Evolutionary conservation across 1,140 invertebrate genomes (phyloP).

Genomic region (Geopemphigus sp.): DNA sequence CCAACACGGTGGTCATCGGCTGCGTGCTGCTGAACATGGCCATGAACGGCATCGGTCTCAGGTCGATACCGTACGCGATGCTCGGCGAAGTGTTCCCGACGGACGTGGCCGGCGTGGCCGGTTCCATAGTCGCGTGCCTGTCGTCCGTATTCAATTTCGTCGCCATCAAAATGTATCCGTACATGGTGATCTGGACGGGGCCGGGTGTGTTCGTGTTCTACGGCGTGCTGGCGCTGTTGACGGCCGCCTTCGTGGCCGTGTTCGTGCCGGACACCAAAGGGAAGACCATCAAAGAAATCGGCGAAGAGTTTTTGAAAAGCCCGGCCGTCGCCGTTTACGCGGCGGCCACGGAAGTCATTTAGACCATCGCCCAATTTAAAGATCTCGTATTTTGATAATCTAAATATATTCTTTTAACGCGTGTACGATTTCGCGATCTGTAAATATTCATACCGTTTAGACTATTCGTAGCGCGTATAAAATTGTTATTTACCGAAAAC

Average conservation of each 20-base stretch:
- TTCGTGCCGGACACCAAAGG: constrained; percentile 79
- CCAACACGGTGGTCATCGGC: neutral
- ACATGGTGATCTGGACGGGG: constrained; percentile 61
- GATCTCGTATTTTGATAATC: constrained; percentile 9
- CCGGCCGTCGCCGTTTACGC: too few species aligned
- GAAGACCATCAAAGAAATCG: constrained; percentile 70
- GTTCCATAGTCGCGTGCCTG: constrained; percentile 60
- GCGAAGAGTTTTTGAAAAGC: constrained; percentile 49
- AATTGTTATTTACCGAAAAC: too few species aligned
- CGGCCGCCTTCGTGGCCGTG: constrained; percentile 66
- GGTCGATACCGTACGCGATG: constrained; percentile 66
- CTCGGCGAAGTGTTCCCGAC: constrained; percentile 58
- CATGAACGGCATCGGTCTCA: constrained; percentile 60
- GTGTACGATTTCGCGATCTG: too few species aligned
- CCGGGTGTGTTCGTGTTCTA: constrained; percentile 69
- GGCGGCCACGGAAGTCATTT: neutral
- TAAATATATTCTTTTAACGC: too few species aligned
- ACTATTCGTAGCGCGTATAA: too few species aligned
- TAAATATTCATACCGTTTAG: too few species aligned
- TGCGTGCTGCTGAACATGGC: constrained; percentile 57
- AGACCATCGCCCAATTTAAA: neutral
- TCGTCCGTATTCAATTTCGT: constrained; percentile 65
- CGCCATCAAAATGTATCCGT: constrained; percentile 70
- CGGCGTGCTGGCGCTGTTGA: constrained; percentile 64
- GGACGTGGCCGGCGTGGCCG: constrained; percentile 61